Conservation (phyloP, 1,140 invertebrate species). For the Euglossa dilemma region DNA sequence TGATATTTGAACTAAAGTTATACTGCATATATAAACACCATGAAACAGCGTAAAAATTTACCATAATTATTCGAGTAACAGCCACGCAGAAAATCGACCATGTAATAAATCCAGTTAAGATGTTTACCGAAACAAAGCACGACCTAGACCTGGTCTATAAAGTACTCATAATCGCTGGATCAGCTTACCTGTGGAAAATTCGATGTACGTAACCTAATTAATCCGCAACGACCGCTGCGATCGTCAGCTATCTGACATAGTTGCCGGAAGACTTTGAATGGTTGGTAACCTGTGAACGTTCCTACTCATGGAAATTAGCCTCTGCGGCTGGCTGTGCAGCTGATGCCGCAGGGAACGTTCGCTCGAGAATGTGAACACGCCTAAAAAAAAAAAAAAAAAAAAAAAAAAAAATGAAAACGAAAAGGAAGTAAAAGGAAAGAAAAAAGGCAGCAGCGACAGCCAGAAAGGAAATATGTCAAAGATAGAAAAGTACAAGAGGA, state of each 20-base stretch:
- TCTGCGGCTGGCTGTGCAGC: background rate
- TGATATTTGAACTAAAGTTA: too few species aligned
- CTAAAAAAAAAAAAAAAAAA: background rate
- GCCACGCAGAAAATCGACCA: too few species aligned
- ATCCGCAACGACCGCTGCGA: background rate
- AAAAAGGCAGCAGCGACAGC: background rate
- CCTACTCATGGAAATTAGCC: constrained; percentile 33
- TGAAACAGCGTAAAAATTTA: too few species aligned
- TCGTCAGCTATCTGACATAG: constrained; percentile 23
- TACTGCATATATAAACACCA: too few species aligned
- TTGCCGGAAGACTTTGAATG: constrained; percentile 36
- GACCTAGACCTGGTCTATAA: too few species aligned
- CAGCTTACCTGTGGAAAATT: constrained; percentile 14
- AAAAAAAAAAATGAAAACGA: background rate
- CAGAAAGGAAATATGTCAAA: constrained; percentile 20
- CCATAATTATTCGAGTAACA: too few species aligned
- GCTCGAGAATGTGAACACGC: background rate
- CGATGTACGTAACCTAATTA: constrained; percentile 11
- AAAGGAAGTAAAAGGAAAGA: background rate
- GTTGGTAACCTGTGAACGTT: background rate
- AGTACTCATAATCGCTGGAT: too few species aligned
- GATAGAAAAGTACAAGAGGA: background rate
- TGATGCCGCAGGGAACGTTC: constrained; percentile 25
- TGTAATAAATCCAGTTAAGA: too few species aligned
- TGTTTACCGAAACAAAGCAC: too few species aligned